These are phyloP conservation scores for Callaeas wilsoni DNA, from an alignment of 2,113 vertebrate genomes.

Conservation along the genomic window DNA sequence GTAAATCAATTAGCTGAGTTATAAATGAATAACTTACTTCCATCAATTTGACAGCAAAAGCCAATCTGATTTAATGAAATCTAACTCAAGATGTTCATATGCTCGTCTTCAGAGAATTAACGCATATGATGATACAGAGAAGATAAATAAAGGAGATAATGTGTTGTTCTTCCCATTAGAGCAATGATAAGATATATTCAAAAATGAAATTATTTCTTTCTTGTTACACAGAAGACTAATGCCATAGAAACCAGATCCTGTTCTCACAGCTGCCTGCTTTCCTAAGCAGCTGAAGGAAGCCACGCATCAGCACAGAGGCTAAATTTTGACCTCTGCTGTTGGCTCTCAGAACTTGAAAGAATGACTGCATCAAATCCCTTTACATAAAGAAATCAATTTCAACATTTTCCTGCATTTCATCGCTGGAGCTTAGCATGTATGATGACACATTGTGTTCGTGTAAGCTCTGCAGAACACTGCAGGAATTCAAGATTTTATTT, in stretches of 20 bases:
- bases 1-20: constrained; percentile 56
- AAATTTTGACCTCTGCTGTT: neutral
- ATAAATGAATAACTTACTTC: constrained; percentile 49
- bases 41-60: constrained; percentile 51
- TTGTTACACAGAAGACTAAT: neutral
- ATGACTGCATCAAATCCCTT: neutral
- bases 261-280: neutral
- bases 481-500: neutral
- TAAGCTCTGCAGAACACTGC: neutral
- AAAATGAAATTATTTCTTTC: neutral
- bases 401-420: neutral
- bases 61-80: constrained; percentile 51
- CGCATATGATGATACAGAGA: constrained; percentile 15
- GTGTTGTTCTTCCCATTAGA: constrained; percentile 39
- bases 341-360: neutral
- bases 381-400: neutral
- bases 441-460: neutral
- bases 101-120: constrained; percentile 32
- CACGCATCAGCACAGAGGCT: neutral
- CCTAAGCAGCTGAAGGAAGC: neutral
- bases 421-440: neutral
- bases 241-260: constrained; percentile 23
- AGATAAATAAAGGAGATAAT: constrained; percentile 50
- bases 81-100: constrained; percentile 29
- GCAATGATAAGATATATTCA: neutral